phyloP scores from a whole-genome alignment of 2,113 vertebrate genomes.

The Colossoma macropomum region DNA sequence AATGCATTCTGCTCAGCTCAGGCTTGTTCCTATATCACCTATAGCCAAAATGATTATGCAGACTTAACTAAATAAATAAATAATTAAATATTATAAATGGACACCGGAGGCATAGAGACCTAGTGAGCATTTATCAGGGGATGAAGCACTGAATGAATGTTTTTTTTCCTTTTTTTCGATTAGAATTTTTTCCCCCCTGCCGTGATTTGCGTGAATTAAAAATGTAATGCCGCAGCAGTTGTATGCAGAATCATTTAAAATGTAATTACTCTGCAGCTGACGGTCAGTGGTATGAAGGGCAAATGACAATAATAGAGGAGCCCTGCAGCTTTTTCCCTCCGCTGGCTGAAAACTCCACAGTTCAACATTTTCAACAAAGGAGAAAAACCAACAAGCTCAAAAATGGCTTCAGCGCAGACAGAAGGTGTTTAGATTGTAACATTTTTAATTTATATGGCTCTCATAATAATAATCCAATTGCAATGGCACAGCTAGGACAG shows the following conservation, averaged over 20 bases:
- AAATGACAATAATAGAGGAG: conserved; percentile 39
- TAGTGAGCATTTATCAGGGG: conserved; percentile 68
- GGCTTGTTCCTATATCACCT: conserved; percentile 74
- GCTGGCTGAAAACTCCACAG: neutral
- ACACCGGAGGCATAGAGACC: conserved; percentile 63
- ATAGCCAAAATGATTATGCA: conserved; percentile 77
- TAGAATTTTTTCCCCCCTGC: conserved; percentile 7
- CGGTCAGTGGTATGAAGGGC: conserved; percentile 40
- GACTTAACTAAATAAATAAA: conserved; percentile 73
- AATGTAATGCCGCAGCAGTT: conserved; percentile 64
- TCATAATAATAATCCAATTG: neutral
- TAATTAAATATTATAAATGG: conserved; percentile 74
- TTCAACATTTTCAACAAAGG: conserved; percentile 5
- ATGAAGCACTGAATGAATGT: conserved; percentile 63
- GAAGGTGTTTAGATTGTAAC: neutral
- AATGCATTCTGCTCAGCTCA: conserved; percentile 65
- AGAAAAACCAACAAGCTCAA: neutral
- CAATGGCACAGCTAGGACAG: neutral
- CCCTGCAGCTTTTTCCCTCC: conserved; percentile 1
- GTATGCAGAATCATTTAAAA: conserved; percentile 74
- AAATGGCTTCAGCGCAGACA: neutral
- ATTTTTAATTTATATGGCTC: neutral
- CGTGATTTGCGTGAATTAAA: conserved; percentile 73
- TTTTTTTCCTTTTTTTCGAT: conserved; percentile 34
- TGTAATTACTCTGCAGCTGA: conserved; percentile 75